Base-by-base conservation (phyloP, 2,113 vertebrate species). In the Cyprinodon tularosa region DNA sequence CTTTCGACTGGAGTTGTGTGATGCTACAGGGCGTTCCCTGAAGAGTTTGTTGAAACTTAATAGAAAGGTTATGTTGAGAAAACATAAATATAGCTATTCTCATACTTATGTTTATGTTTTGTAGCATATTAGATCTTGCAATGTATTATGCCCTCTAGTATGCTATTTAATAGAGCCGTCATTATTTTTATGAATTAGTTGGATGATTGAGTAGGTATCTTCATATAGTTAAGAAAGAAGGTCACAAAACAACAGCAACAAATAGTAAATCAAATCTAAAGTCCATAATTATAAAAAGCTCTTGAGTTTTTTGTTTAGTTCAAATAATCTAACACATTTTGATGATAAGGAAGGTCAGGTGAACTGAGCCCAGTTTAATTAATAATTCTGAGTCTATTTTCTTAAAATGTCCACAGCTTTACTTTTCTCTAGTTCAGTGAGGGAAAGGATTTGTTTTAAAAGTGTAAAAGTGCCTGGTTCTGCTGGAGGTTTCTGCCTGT, bases 41-140 rank as follows among this genome's bases (percentile, higher is more conserved):
- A 92, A 92, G 91, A 93, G 87, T 93, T 93, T 89, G 88, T 92
- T 90, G 86, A 78, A 86, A 62, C 74, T 36, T 47, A 86, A 90
- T 83, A 86, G 80, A 80, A 71, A 77, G 61, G 63, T 71, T 66
- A 60, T 77, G 77, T 81, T 80, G 57, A 74, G 47, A 67, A 71
- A 62, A 84, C 88, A 89, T 77, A 29, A 29, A 29, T 29, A 29
- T 29, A 29, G 29, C 29, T 29, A 69, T 44, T 60, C 85, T 77
- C 81, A 64, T 77, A 80, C 68, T 67, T 72, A 66, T 82, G 65
- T 84, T 84, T 85, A 69, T 68, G 45, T 83, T 74, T 82, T 83
- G 39, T 76, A 59, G 67, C 63, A 60, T 45, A 81, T 47, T 73
- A 68, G 62, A 68, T 87, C 74, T 78, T 44, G 44, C 39, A 74